phyloP scores from a whole-genome alignment of 2,113 vertebrate genomes.

The Malurus melanocephalus region DNA sequence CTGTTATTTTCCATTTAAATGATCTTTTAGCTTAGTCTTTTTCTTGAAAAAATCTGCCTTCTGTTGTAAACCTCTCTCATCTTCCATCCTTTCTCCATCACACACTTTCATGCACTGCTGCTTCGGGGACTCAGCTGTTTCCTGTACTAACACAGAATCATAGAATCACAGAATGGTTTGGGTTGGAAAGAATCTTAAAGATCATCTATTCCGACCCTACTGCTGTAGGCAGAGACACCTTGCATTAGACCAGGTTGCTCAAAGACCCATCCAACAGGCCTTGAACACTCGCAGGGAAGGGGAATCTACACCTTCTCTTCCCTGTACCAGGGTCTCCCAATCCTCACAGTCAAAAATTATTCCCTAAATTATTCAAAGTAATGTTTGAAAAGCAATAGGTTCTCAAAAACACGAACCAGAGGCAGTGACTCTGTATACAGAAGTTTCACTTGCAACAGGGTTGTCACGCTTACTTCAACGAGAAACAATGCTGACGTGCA shows the following conservation, averaged over 20 bases:
- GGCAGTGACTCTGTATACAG: accelerated
- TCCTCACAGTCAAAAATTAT: background rate
- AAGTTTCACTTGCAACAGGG: background rate
- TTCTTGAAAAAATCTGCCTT: background rate
- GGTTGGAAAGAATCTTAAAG: too few species aligned
- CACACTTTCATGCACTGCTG: background rate
- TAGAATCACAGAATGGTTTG: too few species aligned
- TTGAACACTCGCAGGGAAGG: background rate
- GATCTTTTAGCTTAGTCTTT: background rate
- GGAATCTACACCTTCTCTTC: background rate
- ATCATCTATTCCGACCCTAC: too few species aligned
- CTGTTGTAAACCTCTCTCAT: background rate
- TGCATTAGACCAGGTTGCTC: too few species aligned
- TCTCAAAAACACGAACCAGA: background rate
- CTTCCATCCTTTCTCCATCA: background rate
- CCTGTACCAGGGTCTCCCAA: too few species aligned
- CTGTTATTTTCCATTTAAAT: background rate
- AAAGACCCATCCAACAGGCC: background rate
- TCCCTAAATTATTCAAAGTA: background rate
- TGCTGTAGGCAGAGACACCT: too few species aligned
- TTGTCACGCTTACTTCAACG: background rate
- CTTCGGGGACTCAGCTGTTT: background rate
- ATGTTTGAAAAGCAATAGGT: background rate
- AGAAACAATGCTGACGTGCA: background rate
- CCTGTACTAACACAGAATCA: too few species aligned